These are phyloP conservation scores for Seira sanloemensis DNA, from an alignment of 2,888 invertebrate species.

Conservation along the genomic window DNA sequence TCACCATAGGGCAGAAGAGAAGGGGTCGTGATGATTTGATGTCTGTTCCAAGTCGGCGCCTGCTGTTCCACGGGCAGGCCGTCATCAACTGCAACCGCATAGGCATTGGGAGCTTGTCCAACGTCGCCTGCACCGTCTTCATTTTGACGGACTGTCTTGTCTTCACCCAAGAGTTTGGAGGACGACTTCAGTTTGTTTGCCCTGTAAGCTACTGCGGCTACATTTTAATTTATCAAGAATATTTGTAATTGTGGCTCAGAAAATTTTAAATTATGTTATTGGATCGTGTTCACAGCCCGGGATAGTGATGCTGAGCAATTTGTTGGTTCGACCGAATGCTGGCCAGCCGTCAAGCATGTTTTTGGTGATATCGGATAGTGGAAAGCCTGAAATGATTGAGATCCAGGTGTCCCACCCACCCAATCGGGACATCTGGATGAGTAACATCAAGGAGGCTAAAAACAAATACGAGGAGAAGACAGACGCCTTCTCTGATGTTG, in stretches of 20 bases:
- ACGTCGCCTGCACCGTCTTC: constrained; percentile 69
- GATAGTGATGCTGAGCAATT: constrained; percentile 92
- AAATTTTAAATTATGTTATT: background rate
- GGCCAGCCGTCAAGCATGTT: constrained; percentile 91
- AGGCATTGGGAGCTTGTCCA: constrained; percentile 57
- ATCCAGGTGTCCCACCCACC: constrained; percentile 90
- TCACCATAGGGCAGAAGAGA: constrained; percentile 82
- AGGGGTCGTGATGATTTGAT: constrained; percentile 69
- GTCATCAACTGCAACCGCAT: constrained; percentile 65
- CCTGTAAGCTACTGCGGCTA: constrained; percentile 65
- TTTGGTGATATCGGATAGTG: constrained; percentile 91
- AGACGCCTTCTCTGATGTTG: constrained; percentile 70
- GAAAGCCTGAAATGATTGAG: constrained; percentile 97
- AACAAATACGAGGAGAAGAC: constrained; percentile 69
- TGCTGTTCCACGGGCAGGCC: constrained; percentile 71
- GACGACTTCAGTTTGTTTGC: constrained; percentile 69
- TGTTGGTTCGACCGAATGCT: constrained; percentile 95
- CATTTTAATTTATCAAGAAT: background rate
- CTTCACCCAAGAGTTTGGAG: constrained; percentile 71
- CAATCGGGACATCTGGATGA: constrained; percentile 93
- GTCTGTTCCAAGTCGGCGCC: constrained; percentile 67
- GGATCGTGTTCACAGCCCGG: constrained; percentile 82
- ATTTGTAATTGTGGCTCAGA: background rate
- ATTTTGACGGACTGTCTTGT: constrained; percentile 72
- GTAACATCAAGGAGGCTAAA: constrained; percentile 81